Base-by-base conservation (phyloP, 64 coral and sea anemone species). In the Cladopsammia gracilis region DNA sequence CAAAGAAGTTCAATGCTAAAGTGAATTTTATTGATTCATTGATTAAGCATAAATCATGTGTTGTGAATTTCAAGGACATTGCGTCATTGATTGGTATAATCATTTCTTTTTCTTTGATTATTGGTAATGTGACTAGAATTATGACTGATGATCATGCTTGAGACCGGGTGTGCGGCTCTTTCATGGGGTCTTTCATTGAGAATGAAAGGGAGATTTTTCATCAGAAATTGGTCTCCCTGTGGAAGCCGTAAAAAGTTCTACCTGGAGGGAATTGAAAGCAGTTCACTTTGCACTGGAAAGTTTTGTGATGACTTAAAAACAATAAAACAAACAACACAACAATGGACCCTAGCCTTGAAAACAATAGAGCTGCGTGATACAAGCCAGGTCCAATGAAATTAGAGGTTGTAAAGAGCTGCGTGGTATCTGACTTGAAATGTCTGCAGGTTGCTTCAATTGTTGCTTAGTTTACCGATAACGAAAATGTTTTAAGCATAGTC, bases 391-490 rank as follows among this genome's bases (percentile, higher is more conserved):
- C n/a, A n/a, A n/a, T n/a, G n/a, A n/a, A n/a, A n/a, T n/a, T n/a
- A n/a, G n/a, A n/a, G n/a, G n/a, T n/a, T n/a, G n/a, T n/a, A n/a
- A n/a, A n/a, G n/a, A n/a, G n/a, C n/a, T n/a, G n/a, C n/a, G n/a
- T n/a, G n/a, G n/a, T n/a, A n/a, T n/a, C n/a, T n/a, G n/a, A n/a
- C n/a, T 14, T 89, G 54, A 76, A 77, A 77, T 62, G 26, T 23
- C 62, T 75, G 50, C 83, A 84, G n/a, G n/a, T n/a, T n/a, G n/a
- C n/a, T n/a, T n/a, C n/a, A n/a, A n/a, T n/a, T 70, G 84, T 92
- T 14, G 82, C 82, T 68, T 93, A 71, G 83, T 93, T 86, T 67
- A 86, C 82, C 0, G 90, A 93, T 34, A 93, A 93, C 44, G 60
- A 93, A 50, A 93, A 93, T 70, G 48, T 92, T 20, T 80, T 93